A percentile compares a stretch with the other conserved stretches of the same genome.
These are phyloP conservation scores for Pterocles burchelli DNA, from an alignment of 2,113 vertebrate species.

Conservation along the genomic window DNA sequence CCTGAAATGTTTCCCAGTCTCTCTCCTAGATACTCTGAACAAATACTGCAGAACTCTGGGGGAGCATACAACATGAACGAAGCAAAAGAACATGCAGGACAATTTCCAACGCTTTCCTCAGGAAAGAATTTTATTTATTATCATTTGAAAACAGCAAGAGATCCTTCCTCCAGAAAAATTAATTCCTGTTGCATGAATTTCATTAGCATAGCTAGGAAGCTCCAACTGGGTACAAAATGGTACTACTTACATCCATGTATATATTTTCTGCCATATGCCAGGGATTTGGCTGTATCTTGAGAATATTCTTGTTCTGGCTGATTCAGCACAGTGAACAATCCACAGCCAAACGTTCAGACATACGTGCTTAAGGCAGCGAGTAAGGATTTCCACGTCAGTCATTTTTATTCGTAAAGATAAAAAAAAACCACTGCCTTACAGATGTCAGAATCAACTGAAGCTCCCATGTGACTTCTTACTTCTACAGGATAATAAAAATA, in stretches of 20 bases:
- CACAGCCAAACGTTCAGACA: background rate
- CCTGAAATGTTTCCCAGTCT: background rate
- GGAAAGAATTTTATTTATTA: conserved; percentile 33
- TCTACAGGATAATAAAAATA: background rate
- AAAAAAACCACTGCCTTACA: background rate
- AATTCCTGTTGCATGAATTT: background rate
- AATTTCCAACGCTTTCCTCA: background rate
- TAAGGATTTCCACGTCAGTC: background rate
- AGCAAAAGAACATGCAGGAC: background rate
- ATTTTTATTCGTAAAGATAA: background rate
- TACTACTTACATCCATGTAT: background rate
- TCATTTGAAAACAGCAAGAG: conserved; percentile 4
- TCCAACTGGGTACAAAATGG: conserved; percentile 5
- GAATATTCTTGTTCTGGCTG: background rate
- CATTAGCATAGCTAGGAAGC: background rate
- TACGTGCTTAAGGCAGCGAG: background rate
- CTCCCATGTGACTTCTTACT: background rate
- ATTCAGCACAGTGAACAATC: conserved; percentile 2
- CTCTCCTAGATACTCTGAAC: background rate
- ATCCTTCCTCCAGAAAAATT: conserved; percentile 22
- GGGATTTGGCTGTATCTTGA: background rate
- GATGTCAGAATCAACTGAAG: background rate
- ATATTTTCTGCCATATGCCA: background rate
- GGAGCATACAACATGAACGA: background rate
- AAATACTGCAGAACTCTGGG: background rate